Percentiles rank a stretch among this genome's conserved stretches.
These are phyloP conservation scores for Lithobates sylvaticus DNA, from an alignment of 2,797 vertebrate species.

Conservation along the genomic window DNA sequence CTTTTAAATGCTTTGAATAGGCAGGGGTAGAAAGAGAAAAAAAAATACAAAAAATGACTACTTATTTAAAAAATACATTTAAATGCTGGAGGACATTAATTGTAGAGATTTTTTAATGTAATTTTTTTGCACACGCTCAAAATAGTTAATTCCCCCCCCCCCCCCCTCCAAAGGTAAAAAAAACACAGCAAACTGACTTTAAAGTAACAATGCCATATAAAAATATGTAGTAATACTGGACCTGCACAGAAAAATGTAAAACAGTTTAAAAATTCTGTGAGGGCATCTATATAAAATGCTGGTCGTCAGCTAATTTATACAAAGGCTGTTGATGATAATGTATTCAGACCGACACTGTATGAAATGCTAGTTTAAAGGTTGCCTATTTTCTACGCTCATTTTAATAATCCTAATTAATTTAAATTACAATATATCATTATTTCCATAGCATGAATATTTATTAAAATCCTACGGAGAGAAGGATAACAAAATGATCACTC, in stretches of 20 bases:
- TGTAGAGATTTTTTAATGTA: too few species aligned
- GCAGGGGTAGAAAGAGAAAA: too few species aligned
- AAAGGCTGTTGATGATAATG: conserved; percentile 17
- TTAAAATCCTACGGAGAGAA: conserved; percentile 27
- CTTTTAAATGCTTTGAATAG: too few species aligned
- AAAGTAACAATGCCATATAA: not conserved
- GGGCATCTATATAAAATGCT: not conserved
- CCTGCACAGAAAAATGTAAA: not conserved
- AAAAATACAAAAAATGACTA: too few species aligned
- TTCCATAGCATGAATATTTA: conserved; percentile 50
- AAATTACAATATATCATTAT: conserved; percentile 38
- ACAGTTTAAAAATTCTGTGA: not conserved
- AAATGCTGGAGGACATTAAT: too few species aligned
- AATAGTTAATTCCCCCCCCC: not conserved
- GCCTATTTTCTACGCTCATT: conserved; percentile 27
- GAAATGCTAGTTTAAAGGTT: conserved; percentile 15
- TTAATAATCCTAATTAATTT: conserved; percentile 52
- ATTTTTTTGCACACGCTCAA: not conserved
- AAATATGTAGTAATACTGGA: not conserved
- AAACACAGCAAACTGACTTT: too few species aligned
- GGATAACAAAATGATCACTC: conserved; percentile 31
- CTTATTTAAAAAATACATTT: too few species aligned
- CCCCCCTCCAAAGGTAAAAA: not conserved
- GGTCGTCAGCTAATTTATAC: conserved; percentile 17
- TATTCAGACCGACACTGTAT: conserved; percentile 26